Evolutionary conservation across 2,113 vertebrate species (phyloP), one percentile per base, ranked within the genome.

Genomic region (Myanophis thanlyinensis): DNA sequence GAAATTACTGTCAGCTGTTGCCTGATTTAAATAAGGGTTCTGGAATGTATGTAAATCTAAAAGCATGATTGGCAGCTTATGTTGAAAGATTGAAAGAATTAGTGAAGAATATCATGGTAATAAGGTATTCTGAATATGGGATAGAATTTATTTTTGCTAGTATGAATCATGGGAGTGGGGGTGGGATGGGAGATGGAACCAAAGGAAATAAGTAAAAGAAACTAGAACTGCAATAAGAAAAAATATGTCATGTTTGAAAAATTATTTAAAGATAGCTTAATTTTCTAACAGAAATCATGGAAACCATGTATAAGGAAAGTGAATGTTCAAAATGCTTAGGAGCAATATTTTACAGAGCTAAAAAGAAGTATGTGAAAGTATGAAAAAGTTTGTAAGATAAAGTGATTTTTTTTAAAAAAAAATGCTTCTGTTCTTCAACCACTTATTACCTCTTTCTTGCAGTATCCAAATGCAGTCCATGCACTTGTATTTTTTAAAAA

Each of bases 401-500:
- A 67, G 59, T 67, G 67, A 22, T 20, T 84, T 85, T 44, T 85
- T 85, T 85, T 25, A 6, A 53, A 53, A 49, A 49, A 15, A 80
- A 47, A 11, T 47, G n/a, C 46, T 22, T 9, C 30, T 8, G 4
- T 56, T 56, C 23, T 20, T n/a, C 67, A 80, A 23, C 40, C 18
- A 85, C 25, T 23, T 85, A 51, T 51, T 52, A 23, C 9, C 4
- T 27, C 9, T 80, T 27, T 92, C 15, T 88, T 54, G 48, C 86
- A 48, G 0, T 0, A 30, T 90, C 53, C 90, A 92, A 51, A 1
- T 51, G 89, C 67, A 91, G 91, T 3, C 27, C 67, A 11, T 40
- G 18, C 2, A 0, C 23, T 67, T 40, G 35, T 53, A 5, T 53
- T 73, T 73, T 51, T 53, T 22, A 22, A 90, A 9, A 51, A 80